A percentile compares a stretch with the other conserved stretches of the same genome.
Evolutionary conservation across 2,113 vertebrate species (phyloP).

Genomic region (Smithornis capensis): DNA sequence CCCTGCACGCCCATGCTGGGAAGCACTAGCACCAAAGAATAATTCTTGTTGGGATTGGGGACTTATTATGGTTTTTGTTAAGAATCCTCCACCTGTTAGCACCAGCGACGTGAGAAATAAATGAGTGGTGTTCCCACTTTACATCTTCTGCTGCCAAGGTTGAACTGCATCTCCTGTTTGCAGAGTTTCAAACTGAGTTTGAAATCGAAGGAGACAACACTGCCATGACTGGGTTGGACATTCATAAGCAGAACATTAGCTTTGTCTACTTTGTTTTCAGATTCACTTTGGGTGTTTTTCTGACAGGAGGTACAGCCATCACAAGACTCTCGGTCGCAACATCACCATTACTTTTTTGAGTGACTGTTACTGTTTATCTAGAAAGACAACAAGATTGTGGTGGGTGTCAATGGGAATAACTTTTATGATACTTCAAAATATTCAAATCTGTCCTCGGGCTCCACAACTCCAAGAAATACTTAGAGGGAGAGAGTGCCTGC

Average conservation of each 20-base stretch:
- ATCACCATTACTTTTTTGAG: conserved; percentile 25
- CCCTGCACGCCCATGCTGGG: neutral
- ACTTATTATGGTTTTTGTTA: neutral
- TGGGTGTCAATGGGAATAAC: conserved; percentile 50
- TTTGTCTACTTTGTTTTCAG: conserved; percentile 53
- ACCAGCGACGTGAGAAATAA: neutral
- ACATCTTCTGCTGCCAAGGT: neutral
- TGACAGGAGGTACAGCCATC: neutral
- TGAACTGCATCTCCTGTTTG: neutral
- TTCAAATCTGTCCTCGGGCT: conserved; percentile 39
- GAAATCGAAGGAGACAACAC: conserved; percentile 30
- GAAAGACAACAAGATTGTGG: conserved; percentile 8
- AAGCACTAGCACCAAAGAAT: neutral
- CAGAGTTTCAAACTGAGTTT: conserved; percentile 52
- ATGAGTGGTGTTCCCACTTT: neutral
- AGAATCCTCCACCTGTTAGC: neutral
- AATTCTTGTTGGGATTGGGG: neutral
- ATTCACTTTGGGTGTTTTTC: conserved; percentile 45
- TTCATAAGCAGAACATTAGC: conserved; percentile 27
- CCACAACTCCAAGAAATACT: conserved; percentile 38
- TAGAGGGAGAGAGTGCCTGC: conserved; percentile 1
- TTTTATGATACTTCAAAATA: conserved; percentile 36
- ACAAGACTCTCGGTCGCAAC: neutral
- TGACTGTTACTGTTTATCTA: conserved; percentile 20
- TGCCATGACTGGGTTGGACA: neutral